Conservation (phyloP, 1,140 invertebrate species). For the Lasioglossum baleicum region DNA sequence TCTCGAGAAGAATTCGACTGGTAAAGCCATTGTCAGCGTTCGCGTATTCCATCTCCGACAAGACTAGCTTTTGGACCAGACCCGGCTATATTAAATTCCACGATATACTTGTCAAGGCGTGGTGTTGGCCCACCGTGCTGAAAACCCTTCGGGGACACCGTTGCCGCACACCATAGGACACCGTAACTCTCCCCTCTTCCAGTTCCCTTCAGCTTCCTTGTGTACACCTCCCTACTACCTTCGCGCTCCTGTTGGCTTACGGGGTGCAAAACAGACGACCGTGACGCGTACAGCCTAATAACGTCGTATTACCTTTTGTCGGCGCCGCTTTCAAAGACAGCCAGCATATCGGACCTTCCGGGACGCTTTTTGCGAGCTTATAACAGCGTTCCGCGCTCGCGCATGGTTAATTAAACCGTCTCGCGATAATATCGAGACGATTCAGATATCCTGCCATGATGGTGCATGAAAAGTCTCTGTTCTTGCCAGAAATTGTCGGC, state of each 20-base stretch:
- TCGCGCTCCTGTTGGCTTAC: slow-evolving; percentile 55
- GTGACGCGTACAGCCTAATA: slow-evolving; percentile 71
- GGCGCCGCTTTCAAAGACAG: slow-evolving; percentile 68
- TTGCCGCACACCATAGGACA: slow-evolving; percentile 67
- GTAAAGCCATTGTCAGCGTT: slow-evolving; percentile 27
- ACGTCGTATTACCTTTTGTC: slow-evolving; percentile 75
- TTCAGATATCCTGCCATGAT: too few relatives aligned
- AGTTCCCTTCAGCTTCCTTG: background rate
- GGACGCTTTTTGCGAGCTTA: background rate
- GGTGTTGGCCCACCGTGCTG: slow-evolving; percentile 57
- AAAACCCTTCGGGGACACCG: slow-evolving; percentile 65
- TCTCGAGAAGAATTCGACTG: slow-evolving; percentile 29
- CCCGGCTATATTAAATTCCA: slow-evolving; percentile 73
- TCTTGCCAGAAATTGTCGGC: too few relatives aligned
- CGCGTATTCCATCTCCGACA: slow-evolving; percentile 48
- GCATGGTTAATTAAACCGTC: background rate
- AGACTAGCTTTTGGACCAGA: slow-evolving; percentile 11
- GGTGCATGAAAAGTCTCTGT: too few relatives aligned
- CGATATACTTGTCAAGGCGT: slow-evolving; percentile 76
- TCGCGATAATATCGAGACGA: background rate
- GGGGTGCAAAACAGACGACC: slow-evolving; percentile 69
- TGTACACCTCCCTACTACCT: background rate
- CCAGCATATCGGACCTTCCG: slow-evolving; percentile 58
- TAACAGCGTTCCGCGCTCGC: background rate
- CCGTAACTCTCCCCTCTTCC: slow-evolving; percentile 25